Base-by-base conservation (phyloP, 2,888 invertebrate species). In the Agrenia bidenticulata region DNA sequence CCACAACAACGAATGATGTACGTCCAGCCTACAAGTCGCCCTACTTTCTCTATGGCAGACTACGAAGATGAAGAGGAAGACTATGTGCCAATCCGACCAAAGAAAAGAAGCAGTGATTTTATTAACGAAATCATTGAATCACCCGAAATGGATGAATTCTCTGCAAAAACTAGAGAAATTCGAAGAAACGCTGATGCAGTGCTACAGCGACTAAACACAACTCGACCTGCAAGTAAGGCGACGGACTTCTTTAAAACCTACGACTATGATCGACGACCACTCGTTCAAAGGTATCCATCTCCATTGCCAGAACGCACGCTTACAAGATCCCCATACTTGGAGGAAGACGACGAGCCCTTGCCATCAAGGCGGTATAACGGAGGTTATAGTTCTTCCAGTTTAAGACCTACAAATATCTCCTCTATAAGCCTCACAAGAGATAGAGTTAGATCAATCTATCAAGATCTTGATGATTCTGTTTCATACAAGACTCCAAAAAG, bases 111-210 rank as follows among this genome's bases (percentile, higher is more conserved):
- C 11, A 66, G 63, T 32, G 60, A 65, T 26, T 27, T 64, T 5
- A 27, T 69, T 9, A 67, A 68, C 37, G 71, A 71, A n/a, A 55
- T 61, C 21, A 39, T 51, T 2, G 72, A 72, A 7, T 61, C 61
- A 1, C 69, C 72, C 1, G 72, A 69, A 69, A 67, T 72, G 69
- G 72, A 67, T 11, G 71, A 66, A 42, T 66, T 71, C 23, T 64
- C 66, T n/a, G 64, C 66, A 11, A 42, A 64, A 5, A 69, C 72
- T 2, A 51, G 69, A 37, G 62, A 67, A 61, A 72, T 72, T 49
- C 64, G 67, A 26, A 65, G 49, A 57, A 64, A 72, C 41, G 72
- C 72, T n/a, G 60, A 69, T 32, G 41, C 69, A 9, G 63, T 69
- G 39, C 64, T 72, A 32, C 67, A 69, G 32, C 63, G 69, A 45